These are phyloP conservation scores for Trissonchulus latispiculum DNA, from an alignment of 2,888 invertebrate genomes.

Conservation along the genomic window DNA sequence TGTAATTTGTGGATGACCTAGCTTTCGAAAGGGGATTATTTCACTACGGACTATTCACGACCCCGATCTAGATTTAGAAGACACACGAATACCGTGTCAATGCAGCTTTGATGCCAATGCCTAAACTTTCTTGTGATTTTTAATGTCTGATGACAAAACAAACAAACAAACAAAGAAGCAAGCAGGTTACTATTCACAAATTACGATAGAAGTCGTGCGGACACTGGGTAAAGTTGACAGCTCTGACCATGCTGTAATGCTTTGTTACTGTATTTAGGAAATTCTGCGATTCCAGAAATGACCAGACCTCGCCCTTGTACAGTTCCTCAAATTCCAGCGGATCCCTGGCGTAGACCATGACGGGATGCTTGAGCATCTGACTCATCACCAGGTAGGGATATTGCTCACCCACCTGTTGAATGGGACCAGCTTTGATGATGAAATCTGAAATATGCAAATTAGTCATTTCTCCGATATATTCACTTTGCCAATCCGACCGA, in stretches of 20 bases:
- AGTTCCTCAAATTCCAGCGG: conserved; percentile 37
- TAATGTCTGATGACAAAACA: too few species aligned
- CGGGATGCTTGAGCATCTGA: conserved; percentile 16
- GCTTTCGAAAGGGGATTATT: too few species aligned
- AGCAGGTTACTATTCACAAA: background rate
- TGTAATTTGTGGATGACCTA: too few species aligned
- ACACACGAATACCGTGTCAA: too few species aligned
- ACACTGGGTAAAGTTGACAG: conserved; percentile 11
- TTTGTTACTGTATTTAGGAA: conserved; percentile 10
- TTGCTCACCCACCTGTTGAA: too few species aligned
- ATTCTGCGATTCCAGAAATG: conserved; percentile 30
- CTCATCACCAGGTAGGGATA: conserved; percentile 10
- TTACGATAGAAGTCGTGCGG: background rate
- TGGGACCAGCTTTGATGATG: background rate
- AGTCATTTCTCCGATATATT: too few species aligned
- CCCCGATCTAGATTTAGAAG: too few species aligned
- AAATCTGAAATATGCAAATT: conserved; percentile 10
- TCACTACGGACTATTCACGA: too few species aligned
- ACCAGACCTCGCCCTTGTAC: conserved; percentile 30
- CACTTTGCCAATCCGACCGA: too few species aligned
- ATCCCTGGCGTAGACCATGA: conserved; percentile 42
- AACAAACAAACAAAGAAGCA: too few species aligned
- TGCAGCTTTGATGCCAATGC: too few species aligned
- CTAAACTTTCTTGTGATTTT: too few species aligned
- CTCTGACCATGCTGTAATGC: conserved; percentile 13